Conservation (phyloP, 2,888 invertebrate species). For the Drosophila paramelanica region DNA sequence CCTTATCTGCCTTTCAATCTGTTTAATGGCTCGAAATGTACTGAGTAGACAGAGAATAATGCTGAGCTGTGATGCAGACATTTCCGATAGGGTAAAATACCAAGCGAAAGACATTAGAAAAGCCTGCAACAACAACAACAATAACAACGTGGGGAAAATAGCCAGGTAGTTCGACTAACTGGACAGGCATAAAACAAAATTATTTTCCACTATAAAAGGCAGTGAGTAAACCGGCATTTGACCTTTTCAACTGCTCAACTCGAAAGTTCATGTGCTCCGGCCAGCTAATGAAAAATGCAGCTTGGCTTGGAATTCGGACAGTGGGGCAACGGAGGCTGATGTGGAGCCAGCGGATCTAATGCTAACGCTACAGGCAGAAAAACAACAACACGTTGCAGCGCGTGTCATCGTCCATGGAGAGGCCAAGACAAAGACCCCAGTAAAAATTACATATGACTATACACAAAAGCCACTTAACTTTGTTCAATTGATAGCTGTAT, state of each 20-base stretch:
- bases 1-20: constrained; percentile 60
- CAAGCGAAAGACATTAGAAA: constrained; percentile 45
- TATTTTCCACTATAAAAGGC: constrained; percentile 60
- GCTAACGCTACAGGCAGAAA: constrained; percentile 23
- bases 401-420: constrained; percentile 72
- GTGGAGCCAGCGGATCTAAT: constrained; percentile 47
- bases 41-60: constrained; percentile 31
- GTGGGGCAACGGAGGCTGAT: not conserved
- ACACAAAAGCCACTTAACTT: constrained; percentile 73
- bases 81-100: constrained; percentile 47
- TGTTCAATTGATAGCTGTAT: constrained; percentile 58
- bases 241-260: constrained; percentile 70
- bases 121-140: constrained; percentile 22
- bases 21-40: constrained; percentile 63
- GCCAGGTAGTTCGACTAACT: constrained; percentile 39
- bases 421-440: constrained; percentile 75
- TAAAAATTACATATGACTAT: constrained; percentile 56
- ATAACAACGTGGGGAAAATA: constrained; percentile 27
- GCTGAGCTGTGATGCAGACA: constrained; percentile 29
- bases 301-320: constrained; percentile 46
- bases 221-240: constrained; percentile 64
- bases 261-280: constrained; percentile 74
- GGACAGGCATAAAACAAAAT: constrained; percentile 59
- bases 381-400: constrained; percentile 71
- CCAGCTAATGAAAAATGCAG: constrained; percentile 67